Conservation (phyloP, 1,140 invertebrate genomes). For the Eumaeus atala region DNA sequence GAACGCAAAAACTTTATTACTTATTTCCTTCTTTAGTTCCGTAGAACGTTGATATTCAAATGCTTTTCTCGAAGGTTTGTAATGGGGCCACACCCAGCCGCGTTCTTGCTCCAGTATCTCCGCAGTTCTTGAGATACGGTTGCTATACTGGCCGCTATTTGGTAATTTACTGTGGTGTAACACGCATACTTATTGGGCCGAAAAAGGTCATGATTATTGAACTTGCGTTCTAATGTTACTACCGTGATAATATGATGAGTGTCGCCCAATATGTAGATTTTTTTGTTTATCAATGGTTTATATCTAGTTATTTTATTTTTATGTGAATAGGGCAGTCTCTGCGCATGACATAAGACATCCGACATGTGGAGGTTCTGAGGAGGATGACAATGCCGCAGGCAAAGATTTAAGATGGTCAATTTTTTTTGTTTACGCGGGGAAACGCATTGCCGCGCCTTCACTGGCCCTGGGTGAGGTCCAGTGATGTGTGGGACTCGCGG, state of each 20-base stretch:
- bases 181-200: slow-evolving; percentile 22
- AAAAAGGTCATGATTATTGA: slow-evolving; percentile 11
- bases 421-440: too few species aligned
- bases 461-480: too few species aligned
- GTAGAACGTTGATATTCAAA: slow-evolving; percentile 22
- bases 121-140: slow-evolving; percentile 27
- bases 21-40: slow-evolving; percentile 8
- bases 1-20: slow-evolving; percentile 3
- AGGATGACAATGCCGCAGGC: too few species aligned
- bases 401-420: too few species aligned
- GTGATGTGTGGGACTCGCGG: too few species aligned
- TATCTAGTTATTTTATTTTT: too few species aligned
- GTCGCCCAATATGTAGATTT: too few species aligned
- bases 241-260: background rate
- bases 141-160: slow-evolving; percentile 29
- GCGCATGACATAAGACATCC: too few species aligned
- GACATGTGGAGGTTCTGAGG: too few species aligned
- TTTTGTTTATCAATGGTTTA: too few species aligned
- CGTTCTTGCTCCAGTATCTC: slow-evolving; percentile 49
- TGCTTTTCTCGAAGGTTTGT: slow-evolving; percentile 32
- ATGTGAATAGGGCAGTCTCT: too few species aligned
- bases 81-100: slow-evolving; percentile 43
- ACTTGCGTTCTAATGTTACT: background rate
- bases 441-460: too few species aligned
- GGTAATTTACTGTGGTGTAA: slow-evolving; percentile 44